These are phyloP conservation scores for Sebastes steindachneri DNA, from an alignment of 2,797 vertebrate genomes.

Conservation along the genomic window DNA sequence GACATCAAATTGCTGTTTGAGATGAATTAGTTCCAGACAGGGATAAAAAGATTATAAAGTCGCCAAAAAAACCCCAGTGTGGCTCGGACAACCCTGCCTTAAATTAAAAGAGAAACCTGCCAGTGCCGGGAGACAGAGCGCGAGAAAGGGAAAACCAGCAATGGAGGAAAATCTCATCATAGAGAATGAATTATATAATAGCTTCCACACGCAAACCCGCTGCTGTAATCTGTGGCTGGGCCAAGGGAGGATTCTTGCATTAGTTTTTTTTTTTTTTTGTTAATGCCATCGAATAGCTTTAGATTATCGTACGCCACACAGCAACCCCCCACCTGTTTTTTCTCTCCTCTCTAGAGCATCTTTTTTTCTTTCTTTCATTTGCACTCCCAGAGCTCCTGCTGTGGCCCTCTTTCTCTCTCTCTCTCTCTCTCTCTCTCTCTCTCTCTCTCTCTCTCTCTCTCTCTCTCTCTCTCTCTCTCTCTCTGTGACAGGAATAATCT, in stretches of 20 bases:
- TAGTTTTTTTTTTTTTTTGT: slow-evolving; percentile 60
- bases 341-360: slow-evolving; percentile 28
- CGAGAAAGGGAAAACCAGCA: slow-evolving; percentile 60
- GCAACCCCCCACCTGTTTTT: slow-evolving; percentile 57
- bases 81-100: slow-evolving; percentile 57
- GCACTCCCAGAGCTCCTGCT: neutral
- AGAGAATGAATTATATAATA: slow-evolving; percentile 84
- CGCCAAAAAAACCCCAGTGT: slow-evolving; percentile 38
- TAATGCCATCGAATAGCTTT: slow-evolving; percentile 77
- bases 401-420: neutral
- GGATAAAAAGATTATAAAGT: slow-evolving; percentile 76
- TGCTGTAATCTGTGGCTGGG: slow-evolving; percentile 78
- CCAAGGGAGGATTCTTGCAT: slow-evolving; percentile 79
- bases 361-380: slow-evolving; percentile 31
- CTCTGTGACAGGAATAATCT: slow-evolving; percentile 27
- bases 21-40: slow-evolving; percentile 65
- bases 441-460: neutral
- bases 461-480: slow-evolving; percentile 1
- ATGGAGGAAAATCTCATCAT: slow-evolving; percentile 77
- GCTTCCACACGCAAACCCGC: slow-evolving; percentile 73
- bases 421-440: slow-evolving; percentile 1
- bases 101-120: slow-evolving; percentile 76
- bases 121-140: slow-evolving; percentile 43
- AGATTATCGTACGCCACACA: slow-evolving; percentile 68
- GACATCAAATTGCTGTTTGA: slow-evolving; percentile 54